Percentiles rank a stretch among this genome's conserved stretches.
Conservation (phyloP, 2,888 invertebrate species). For the Dryobotodes eremita region DNA sequence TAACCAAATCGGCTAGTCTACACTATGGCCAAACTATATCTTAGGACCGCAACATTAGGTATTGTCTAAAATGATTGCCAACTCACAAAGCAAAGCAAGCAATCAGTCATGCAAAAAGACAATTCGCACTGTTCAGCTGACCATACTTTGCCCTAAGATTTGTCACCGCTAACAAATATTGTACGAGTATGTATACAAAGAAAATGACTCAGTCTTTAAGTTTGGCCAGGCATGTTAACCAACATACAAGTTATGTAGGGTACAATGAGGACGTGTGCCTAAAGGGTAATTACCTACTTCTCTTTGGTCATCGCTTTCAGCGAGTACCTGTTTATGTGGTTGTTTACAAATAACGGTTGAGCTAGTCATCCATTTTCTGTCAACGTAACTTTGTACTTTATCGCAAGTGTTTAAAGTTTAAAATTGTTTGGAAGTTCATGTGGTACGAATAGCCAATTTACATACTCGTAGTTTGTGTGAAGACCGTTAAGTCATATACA, state of each 20-base stretch:
- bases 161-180: neutral
- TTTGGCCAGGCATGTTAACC: conserved; percentile 18
- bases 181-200: neutral
- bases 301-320: conserved; percentile 47
- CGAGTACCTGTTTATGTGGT: conserved; percentile 46
- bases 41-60: neutral
- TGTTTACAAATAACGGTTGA: conserved; percentile 58
- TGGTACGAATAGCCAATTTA: conserved; percentile 39
- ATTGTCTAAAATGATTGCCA: too few relatives aligned
- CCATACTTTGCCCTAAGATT: neutral
- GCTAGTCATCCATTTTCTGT: conserved; percentile 34
- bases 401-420: neutral
- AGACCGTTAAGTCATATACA: conserved; percentile 38
- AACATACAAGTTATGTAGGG: conserved; percentile 13
- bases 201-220: conserved; percentile 10
- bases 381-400: neutral
- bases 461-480: conserved; percentile 41
- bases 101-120: neutral
- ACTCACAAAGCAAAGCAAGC: too few relatives aligned
- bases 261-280: conserved; percentile 18
- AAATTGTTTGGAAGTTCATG: conserved; percentile 3
- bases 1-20: neutral
- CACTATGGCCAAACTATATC: neutral
- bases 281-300: conserved; percentile 36
- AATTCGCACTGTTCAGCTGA: neutral